Evolutionary conservation across 2,797 vertebrate genomes (phyloP), one percentile per base, ranked within the genome.

Genomic region (Chloroceryle inda): DNA sequence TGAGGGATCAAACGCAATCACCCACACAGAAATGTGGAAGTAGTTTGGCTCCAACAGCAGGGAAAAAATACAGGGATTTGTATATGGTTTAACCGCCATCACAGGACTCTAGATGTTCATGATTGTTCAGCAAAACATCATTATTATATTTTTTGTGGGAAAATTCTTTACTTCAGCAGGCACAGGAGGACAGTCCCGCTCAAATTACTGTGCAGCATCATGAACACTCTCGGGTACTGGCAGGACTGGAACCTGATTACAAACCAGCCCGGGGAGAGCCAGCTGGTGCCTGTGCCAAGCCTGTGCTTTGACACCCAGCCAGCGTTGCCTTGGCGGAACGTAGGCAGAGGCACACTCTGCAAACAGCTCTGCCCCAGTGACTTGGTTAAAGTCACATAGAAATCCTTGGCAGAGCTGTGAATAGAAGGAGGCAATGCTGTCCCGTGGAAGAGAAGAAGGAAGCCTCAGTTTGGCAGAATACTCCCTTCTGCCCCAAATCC

Each of bases 11-110:
- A 79, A 88, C 84, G 47, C 94, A 50, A 13, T 69, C 87, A 88
- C 92, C 91, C 92, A 94, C 92, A 23, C 82, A 84, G 78, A 91
- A 75, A 69, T 19, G 55, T 59, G 55, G 59, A 91, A 68, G 50
- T 5, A 55, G 50, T 55, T 94, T 1, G 0, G 44, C 78, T 92
- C 50, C 59, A 52, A 59, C 0, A 4, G 52, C 62, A 45, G 61
- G 27, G 35, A 17, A 45, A 64, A 91, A 79, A 13, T 5, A 23
- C 2, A 37, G 50, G 56, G 24, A 19, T 62, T 63, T 27, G 4
- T 69, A 18, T n/a, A 84, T 45, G 17, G 26, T 27, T 85, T 58
- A 26, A 27, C 24, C 37, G 58, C 35, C 22, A 1, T 22, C 21
- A 27, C 47, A 18, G 18, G 15, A 38, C 62, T 67, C 68, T 45